Base-by-base conservation (phyloP, 92 coral and sea anemone genomes). In the Siderastrea radians region DNA sequence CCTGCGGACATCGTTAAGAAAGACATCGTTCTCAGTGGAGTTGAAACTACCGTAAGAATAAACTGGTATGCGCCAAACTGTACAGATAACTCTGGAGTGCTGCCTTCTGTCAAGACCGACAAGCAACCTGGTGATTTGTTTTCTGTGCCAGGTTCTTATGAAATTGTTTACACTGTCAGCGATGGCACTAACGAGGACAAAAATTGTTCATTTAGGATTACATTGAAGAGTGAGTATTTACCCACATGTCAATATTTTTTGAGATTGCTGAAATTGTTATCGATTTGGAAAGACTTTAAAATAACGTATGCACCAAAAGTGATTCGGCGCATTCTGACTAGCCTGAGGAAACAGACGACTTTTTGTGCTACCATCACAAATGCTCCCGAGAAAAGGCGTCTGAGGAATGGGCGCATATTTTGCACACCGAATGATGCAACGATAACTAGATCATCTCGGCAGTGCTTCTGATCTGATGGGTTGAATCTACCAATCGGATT, bases 1-100 rank as follows among this genome's bases (percentile, higher is more conserved):
- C 74, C 81, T 3, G 2, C 67, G 67, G 90, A 85, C 70, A 87
- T 91, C 70, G 73, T 74, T 13, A 14, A 52, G 11, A 87, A 90
- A 26, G 38, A 26, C 38, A 26, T 26, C 38, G 38, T 26, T 26
- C 38, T 26, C 63, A 85, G 85, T 3, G 44, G 57, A 3, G 81
- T 86, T 12, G 45, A 4, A 12, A 0, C 52, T 13, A 66, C 66
- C 6, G 53, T 4, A 8, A 81, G 84, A n/a, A 92, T 94, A 12
- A 76, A 76, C 16, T 96, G 99, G 99, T 58, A 85, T 13, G 80
- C 79, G 46, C 94, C 99, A 2, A 54, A 1, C 0, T 96, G 96
- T 71, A 59, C 93, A 13, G 99, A 96, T 63, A 96, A 96, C 92
- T 95, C 98, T 1, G 98, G 95, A 7, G 7, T 71, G 0, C 93